Conservation (phyloP, 2,888 invertebrate species). For the Labia minor region DNA sequence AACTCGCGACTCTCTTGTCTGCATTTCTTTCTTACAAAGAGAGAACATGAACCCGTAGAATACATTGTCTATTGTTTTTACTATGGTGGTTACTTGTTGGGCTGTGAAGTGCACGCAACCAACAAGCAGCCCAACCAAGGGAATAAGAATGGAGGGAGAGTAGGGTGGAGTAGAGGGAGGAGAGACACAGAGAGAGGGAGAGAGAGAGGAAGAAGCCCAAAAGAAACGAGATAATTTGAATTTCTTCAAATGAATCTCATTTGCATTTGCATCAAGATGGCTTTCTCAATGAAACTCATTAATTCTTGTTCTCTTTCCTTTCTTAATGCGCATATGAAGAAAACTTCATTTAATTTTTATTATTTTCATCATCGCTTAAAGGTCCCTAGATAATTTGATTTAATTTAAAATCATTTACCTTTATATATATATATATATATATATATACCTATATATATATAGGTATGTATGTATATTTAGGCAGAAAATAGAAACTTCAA, state of each 20-base stretch:
- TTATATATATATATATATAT: too few relatives aligned
- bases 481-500: too few relatives aligned
- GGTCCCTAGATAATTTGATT: too few relatives aligned
- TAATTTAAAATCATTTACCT: too few relatives aligned
- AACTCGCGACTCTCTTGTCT: background rate
- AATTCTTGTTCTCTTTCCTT: background rate
- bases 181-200: background rate
- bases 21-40: background rate
- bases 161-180: too few relatives aligned
- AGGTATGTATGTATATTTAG: too few relatives aligned
- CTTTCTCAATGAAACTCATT: background rate
- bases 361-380: too few relatives aligned
- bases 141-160: too few relatives aligned
- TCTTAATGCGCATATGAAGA: too few relatives aligned
- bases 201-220: background rate
- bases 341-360: too few relatives aligned
- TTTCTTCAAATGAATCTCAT: background rate
- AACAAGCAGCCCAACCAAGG: background rate
- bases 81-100: conserved; percentile 3
- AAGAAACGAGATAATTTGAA: background rate
- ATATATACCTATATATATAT: too few relatives aligned
- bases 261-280: background rate
- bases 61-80: conserved; percentile 13
- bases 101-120: conserved; percentile 13
- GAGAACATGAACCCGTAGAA: conserved; percentile 8